Conservation (phyloP, 2,797 vertebrate species). For the Cyclopterus lumpus region DNA sequence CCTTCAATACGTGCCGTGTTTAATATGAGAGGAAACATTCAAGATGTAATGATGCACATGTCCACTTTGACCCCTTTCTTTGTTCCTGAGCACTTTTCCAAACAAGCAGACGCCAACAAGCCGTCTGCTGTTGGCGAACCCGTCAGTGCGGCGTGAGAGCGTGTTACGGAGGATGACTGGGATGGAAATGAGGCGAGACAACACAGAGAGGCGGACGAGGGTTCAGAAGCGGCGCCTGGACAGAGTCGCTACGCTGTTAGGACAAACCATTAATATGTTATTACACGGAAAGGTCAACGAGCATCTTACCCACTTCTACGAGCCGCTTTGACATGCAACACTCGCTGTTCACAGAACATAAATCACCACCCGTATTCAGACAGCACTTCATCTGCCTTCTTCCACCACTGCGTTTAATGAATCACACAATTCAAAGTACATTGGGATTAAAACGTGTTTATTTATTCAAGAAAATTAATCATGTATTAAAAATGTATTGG, state of each 20-base stretch:
- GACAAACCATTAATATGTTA: conserved; percentile 61
- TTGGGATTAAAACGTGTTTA: conserved; percentile 77
- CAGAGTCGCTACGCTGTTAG: conserved; percentile 50
- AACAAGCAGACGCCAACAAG: background rate
- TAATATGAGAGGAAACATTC: background rate
- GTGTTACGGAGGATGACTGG: background rate
- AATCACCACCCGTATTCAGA: conserved; percentile 32
- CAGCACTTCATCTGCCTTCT: background rate
- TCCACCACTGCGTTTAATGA: conserved; percentile 55
- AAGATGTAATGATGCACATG: background rate
- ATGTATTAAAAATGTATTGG: conserved; percentile 57
- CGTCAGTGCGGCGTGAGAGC: background rate
- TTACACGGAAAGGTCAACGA: conserved; percentile 25
- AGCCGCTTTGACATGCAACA: conserved; percentile 60
- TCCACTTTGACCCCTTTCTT: background rate
- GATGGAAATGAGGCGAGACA: background rate
- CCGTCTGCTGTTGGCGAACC: background rate
- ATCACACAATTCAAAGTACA: conserved; percentile 72
- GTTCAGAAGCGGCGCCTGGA: conserved; percentile 28
- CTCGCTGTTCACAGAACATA: conserved; percentile 63
- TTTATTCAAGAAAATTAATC: conserved; percentile 72
- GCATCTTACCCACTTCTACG: conserved; percentile 53
- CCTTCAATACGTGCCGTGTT: background rate
- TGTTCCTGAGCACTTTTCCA: background rate
- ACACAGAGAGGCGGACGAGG: background rate